Evolutionary conservation across 2,113 vertebrate genomes (phyloP), one percentile per base, ranked within the genome.

Genomic region (Gopherus evgoodei): DNA sequence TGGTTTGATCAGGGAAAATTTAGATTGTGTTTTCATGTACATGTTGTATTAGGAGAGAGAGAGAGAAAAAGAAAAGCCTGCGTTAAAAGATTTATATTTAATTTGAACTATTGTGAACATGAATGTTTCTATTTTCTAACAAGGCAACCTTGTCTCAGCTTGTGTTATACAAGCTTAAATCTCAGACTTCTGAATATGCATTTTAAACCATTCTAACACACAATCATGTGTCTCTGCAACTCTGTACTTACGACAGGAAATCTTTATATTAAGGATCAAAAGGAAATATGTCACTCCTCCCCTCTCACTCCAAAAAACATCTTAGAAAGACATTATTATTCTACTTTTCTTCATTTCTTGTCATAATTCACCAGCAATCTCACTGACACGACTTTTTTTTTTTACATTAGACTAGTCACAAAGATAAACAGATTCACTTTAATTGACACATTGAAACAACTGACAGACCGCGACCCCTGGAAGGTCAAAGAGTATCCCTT

Each of bases 211-310:
- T 82, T 72, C n/a, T 90, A 95, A 83, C 89, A 92, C 17, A 57
- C 31, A 93, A 88, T 59, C 80, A 75, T 81, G n/a, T 84, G 54
- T 88, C 69, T 93, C 50, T 88, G 50, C 31, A 93, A 56, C 31
- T 93, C 80, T 88, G 42, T 87, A 89, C 52, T 44, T 52, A 75
- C 80, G 93, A 97, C 93, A 98, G 84, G 96, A 98, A 97, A 96
- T 94, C 92, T 87, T 97, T 97, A 94, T 96, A 57, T 85, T 72
- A 89, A 93, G 96, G 86, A 96, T 87, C 84, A 96, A 56, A 97
- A 79, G 35, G 27, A 93, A n/a, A 57, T 47, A 92, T 89, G 31
- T 84, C 78, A 91, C 44, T 93, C 50, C 88, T 87, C 59, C 16
- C n/a, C 27, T 86, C 83, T 62, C 0, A 0, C 14, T 59, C 42